A percentile compares a stretch with the other conserved stretches of the same genome.
Evolutionary conservation across 2,888 invertebrate species (phyloP).

Genomic region (Encarsia formosa): DNA sequence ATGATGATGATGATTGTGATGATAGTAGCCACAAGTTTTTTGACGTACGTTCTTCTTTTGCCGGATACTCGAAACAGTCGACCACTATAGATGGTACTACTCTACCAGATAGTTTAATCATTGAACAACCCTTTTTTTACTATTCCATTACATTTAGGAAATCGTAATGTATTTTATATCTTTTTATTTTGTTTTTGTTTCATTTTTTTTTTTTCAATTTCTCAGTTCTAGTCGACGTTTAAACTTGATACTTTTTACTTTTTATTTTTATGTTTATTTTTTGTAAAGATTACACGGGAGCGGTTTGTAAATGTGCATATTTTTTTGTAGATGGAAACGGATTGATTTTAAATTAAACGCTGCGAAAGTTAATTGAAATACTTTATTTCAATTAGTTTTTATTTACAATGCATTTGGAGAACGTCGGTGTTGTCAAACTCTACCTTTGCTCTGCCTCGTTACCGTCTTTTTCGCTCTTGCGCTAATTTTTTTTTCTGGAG

Average conservation of each 20-base stretch:
- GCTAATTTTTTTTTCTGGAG: not conserved
- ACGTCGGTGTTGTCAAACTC: constrained; percentile 9
- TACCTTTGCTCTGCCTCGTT: constrained; percentile 19
- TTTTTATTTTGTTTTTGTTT: no score
- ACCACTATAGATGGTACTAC: constrained; percentile 48
- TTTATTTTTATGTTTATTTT: no score
- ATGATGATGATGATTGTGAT: constrained; percentile 44
- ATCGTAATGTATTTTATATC: no score
- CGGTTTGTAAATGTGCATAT: no score
- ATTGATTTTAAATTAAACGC: not conserved
- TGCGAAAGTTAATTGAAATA: no score
- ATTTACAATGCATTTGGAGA: not conserved
- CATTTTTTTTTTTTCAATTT: no score
- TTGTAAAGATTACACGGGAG: no score
- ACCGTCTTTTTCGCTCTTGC: constrained; percentile 24
- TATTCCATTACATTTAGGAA: no score
- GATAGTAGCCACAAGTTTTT: constrained; percentile 43
- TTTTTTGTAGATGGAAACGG: not conserved
- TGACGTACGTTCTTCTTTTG: constrained; percentile 38
- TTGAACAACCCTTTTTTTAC: no score
- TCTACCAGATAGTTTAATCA: no score
- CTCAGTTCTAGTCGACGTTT: no score
- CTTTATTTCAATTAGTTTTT: constrained; percentile 6
- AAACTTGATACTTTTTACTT: no score
- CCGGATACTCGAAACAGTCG: constrained; percentile 42